Base-by-base conservation (phyloP, 2,797 vertebrate genomes). In the Antrozous pallidus region DNA sequence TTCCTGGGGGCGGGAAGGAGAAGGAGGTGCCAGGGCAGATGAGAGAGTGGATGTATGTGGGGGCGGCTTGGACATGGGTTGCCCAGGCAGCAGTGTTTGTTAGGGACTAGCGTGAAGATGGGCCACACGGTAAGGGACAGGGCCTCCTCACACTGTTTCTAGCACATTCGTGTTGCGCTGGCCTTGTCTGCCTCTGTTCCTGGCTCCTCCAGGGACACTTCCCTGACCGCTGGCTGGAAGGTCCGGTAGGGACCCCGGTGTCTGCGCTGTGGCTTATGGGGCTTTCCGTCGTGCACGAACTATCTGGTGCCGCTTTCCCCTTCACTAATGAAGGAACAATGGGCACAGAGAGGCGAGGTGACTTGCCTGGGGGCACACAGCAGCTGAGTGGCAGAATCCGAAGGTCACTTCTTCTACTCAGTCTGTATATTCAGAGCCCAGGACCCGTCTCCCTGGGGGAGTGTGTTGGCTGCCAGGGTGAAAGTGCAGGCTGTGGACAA, bases 201-300 rank as follows among this genome's bases (percentile, higher is more conserved):
- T 31, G 83, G 45, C 42, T 40, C 58, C 38, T 47, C 5, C 16
- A 0, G 61, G 14, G 87, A 51, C 70, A 1, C 22, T 16, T 36
- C 56, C 49, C 31, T 31, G 40, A 12, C 17, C 40, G 0, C 1
- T 14, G 42, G 26, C 67, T 42, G 3, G 1, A 17, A 7, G 63
- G 10, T 5, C 86, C 8, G 22, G 40, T 10, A 14, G 67, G 36
- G 40, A 11, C 6, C 1, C 10, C 4, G 49, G 31, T 17, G 16
- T 70, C 9, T 13, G n/a, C 14, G 1, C 42, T 26, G 0, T 6
- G 31, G 22, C 5, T 45, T 17, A 1, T 1, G 3, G 73, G 58
- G 9, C 36, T 14, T 33, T 51, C 40, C 17, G 5, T 22, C 0
- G 0, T 11, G 54, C 58, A 0, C 0, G 6, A 0, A 61, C 10